A percentile compares a stretch with the other conserved stretches of the same genome.
phyloP scores from a whole-genome alignment of 2,888 invertebrate genomes.

The Pasiphila rectangulata region DNA sequence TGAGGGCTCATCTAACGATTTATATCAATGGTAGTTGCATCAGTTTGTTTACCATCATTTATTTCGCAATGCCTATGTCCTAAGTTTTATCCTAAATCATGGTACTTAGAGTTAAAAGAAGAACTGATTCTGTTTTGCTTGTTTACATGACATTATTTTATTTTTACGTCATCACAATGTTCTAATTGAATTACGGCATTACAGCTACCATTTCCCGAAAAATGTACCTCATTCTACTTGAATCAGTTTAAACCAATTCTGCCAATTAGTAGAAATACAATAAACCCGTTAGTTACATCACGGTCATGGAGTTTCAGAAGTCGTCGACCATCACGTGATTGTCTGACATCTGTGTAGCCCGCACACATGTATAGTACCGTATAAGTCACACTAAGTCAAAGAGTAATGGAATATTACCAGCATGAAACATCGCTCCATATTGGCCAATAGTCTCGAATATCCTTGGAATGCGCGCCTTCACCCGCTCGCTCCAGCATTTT shows the following conservation, averaged over 20 bases:
- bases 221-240: background rate
- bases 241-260: background rate
- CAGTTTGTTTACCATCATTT: constrained; percentile 17
- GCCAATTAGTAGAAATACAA: background rate
- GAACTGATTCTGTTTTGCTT: no score
- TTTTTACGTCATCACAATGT: no score
- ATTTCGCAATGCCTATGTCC: background rate
- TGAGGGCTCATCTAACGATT: no score
- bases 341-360: constrained; percentile 34
- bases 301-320: constrained; percentile 17
- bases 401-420: constrained; percentile 67
- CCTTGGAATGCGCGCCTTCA: constrained; percentile 38
- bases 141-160: no score
- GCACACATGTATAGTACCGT: constrained; percentile 38
- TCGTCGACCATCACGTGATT: constrained; percentile 17
- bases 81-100: no score
- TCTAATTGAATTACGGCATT: no score
- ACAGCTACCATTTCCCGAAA: no score
- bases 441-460: constrained; percentile 56
- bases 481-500: no score
- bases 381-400: constrained; percentile 47
- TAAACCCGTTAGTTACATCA: constrained; percentile 19
- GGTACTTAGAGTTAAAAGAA: no score
- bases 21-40: no score
- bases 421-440: constrained; percentile 37